Evolutionary conservation across 2,888 invertebrate genomes (phyloP).

Genomic region (Napeogenes sylphis): DNA sequence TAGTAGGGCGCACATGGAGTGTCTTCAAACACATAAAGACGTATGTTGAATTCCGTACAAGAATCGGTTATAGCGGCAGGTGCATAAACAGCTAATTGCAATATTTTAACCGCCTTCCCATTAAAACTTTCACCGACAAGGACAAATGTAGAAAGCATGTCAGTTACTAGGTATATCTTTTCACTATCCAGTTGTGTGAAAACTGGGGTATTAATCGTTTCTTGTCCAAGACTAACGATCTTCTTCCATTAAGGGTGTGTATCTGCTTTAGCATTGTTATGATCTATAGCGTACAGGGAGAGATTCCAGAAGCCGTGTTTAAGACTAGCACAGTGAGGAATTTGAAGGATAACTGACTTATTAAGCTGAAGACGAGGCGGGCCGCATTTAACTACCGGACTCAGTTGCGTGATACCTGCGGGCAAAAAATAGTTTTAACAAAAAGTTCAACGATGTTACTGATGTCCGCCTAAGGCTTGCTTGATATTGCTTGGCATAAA

Average conservation of each 20-base stretch:
- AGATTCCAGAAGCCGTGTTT: conserved; percentile 90
- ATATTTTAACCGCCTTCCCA: conserved; percentile 84
- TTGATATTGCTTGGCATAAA: conserved; percentile 55
- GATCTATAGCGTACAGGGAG: conserved; percentile 79
- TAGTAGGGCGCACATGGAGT: conserved; percentile 96
- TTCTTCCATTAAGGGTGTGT: conserved; percentile 78
- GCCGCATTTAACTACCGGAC: conserved; percentile 91
- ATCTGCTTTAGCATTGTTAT: conserved; percentile 67
- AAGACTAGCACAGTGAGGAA: conserved; percentile 92
- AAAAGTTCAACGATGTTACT: conserved; percentile 35
- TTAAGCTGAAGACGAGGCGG: conserved; percentile 84
- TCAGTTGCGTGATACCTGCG: conserved; percentile 87
- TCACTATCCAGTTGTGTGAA: conserved; percentile 95
- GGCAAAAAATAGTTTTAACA: conserved; percentile 65
- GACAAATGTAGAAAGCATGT: conserved; percentile 93
- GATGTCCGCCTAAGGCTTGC: conserved; percentile 46
- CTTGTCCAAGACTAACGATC: conserved; percentile 84
- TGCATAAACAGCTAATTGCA: conserved; percentile 93
- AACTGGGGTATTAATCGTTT: conserved; percentile 92
- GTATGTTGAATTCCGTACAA: conserved; percentile 87
- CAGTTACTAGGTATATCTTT: conserved; percentile 93
- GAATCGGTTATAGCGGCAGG: conserved; percentile 84
- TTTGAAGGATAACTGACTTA: conserved; percentile 89
- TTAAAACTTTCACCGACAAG: conserved; percentile 92
- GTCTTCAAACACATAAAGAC: conserved; percentile 96